Evolutionary conservation across 2,113 vertebrate genomes (phyloP).

Genomic region (Ochotona curzoniae): DNA sequence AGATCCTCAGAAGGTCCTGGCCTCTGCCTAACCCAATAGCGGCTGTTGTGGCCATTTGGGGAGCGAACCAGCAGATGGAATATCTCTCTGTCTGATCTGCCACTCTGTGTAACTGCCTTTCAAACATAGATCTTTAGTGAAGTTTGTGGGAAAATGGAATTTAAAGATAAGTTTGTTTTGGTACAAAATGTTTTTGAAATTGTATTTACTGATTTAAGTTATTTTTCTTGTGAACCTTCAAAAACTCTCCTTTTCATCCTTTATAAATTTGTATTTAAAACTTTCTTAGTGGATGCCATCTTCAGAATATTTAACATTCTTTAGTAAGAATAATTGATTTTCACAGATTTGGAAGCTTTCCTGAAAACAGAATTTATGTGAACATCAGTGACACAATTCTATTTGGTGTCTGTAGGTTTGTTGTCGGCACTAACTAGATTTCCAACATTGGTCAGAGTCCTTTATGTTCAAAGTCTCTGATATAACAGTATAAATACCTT

Average conservation of each 20-base stretch:
- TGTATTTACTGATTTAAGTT: background rate
- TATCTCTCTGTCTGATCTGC: too few species aligned
- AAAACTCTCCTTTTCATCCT: background rate
- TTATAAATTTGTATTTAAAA: slow-evolving; percentile 27
- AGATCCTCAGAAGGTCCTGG: too few species aligned
- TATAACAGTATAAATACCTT: background rate
- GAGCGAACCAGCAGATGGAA: too few species aligned
- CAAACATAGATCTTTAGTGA: too few species aligned
- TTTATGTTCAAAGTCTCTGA: background rate
- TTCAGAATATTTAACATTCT: slow-evolving; percentile 18
- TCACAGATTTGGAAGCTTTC: background rate
- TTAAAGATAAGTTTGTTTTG: too few species aligned
- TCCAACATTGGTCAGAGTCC: background rate
- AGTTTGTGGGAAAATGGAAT: too few species aligned
- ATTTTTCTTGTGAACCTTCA: background rate
- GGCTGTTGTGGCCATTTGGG: too few species aligned
- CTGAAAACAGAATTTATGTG: background rate
- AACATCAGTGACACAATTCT: background rate
- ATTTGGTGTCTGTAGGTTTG: background rate
- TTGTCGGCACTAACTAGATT: background rate
- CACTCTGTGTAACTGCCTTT: too few species aligned
- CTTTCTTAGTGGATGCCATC: background rate
- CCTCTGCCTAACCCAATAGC: too few species aligned
- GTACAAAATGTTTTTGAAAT: too few species aligned
- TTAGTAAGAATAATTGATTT: background rate